Evolutionary conservation across 2,797 vertebrate genomes (phyloP).

Genomic region (Tauraco hartlaubi): DNA sequence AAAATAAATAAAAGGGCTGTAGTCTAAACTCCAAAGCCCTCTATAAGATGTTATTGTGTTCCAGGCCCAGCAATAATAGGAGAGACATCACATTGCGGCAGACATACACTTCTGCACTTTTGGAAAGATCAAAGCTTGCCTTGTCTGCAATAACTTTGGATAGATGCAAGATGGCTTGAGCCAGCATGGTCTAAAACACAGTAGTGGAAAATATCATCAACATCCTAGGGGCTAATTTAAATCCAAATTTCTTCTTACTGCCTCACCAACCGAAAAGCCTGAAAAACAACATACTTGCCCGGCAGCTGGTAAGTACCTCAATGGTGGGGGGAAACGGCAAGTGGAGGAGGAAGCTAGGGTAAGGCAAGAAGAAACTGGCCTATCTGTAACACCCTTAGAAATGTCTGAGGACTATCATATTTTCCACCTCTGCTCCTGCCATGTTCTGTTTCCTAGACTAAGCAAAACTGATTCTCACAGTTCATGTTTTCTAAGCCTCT

Average conservation of each 20-base stretch:
- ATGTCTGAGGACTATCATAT: not conserved
- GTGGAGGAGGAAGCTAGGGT: not conserved
- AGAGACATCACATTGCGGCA: constrained; percentile 11
- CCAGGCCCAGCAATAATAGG: constrained; percentile 30
- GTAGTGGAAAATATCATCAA: not conserved
- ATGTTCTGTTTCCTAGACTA: constrained; percentile 33
- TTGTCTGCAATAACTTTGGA: constrained; percentile 23
- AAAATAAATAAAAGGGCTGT: constrained; percentile 65
- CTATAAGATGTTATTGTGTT: constrained; percentile 59
- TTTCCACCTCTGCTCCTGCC: not conserved
- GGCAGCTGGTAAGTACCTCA: not conserved
- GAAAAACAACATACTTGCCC: not conserved
- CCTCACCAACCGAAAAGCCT: not conserved
- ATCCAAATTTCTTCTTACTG: not conserved
- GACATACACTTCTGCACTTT: constrained; percentile 24
- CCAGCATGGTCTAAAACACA: not conserved
- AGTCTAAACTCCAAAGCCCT: constrained; percentile 67
- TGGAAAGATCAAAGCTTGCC: constrained; percentile 48
- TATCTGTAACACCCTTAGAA: not conserved
- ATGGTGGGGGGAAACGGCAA: not conserved
- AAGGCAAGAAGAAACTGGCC: too few species aligned
- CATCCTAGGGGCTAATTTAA: not conserved
- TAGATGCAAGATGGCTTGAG: not conserved
- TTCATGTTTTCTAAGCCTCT: not conserved
- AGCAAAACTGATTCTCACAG: not conserved